Conservation (phyloP, 2,888 invertebrate genomes). For the Drosophila seclusa region DNA sequence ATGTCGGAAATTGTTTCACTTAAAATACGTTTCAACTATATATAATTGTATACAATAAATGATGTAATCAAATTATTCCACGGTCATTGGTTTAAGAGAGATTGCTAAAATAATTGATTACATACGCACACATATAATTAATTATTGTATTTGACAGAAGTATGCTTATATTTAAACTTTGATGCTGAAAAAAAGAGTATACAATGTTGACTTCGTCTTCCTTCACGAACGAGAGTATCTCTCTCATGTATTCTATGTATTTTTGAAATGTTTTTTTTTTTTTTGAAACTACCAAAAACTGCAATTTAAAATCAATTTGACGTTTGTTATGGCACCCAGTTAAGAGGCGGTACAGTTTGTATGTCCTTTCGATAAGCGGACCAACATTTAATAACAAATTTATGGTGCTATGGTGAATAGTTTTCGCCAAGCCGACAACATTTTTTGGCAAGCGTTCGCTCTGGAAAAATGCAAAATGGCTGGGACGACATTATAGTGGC, state of each 20-base stretch:
- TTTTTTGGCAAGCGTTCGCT: constrained; percentile 42
- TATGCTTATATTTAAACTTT: neutral
- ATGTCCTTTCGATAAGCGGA: constrained; percentile 66
- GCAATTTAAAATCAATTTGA: constrained; percentile 80
- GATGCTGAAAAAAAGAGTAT: neutral
- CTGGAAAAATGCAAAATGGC: constrained; percentile 69
- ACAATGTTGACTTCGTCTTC: neutral
- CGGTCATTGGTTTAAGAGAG: neutral
- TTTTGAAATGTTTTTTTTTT: neutral
- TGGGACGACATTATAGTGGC: constrained; percentile 67
- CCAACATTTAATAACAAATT: constrained; percentile 66
- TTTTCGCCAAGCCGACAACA: constrained; percentile 64
- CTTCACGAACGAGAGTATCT: no score
- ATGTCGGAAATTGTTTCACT: neutral
- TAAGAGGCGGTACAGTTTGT: constrained; percentile 46
- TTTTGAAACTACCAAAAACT: constrained; percentile 20
- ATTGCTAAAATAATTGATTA: neutral
- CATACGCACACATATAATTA: neutral
- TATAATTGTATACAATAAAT: neutral
- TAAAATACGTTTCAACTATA: neutral
- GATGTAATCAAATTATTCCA: neutral
- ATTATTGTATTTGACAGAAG: neutral
- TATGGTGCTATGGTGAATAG: constrained; percentile 68
- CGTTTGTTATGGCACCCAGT: constrained; percentile 42
- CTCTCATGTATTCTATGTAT: neutral